phyloP scores from a whole-genome alignment of 2,113 vertebrate species.

The Ellobius talpinus region DNA sequence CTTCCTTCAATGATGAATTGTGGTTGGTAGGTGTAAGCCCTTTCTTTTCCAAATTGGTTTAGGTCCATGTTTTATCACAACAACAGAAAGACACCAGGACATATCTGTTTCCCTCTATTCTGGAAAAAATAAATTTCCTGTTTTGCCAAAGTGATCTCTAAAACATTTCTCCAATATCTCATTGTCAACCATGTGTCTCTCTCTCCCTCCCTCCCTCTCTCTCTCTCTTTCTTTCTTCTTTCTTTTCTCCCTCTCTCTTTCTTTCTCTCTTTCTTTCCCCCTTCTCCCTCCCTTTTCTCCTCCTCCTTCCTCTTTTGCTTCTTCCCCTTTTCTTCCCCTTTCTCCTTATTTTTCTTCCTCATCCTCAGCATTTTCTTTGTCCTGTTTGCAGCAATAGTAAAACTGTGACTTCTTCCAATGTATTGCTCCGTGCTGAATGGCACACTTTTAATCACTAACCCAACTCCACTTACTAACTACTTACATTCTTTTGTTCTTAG shows the following conservation, averaged over 20 bases:
- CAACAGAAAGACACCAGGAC: not conserved
- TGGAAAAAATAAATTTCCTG: not conserved
- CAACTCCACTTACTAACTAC: not conserved
- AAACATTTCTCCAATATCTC: not conserved
- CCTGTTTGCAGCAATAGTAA: not conserved
- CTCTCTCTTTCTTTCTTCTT: no score
- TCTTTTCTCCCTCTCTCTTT: accelerated
- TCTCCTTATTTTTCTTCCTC: not conserved
- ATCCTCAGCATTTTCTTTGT: not conserved
- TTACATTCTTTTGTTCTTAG: not conserved
- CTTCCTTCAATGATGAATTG: not conserved
- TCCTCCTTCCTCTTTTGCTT: not conserved
- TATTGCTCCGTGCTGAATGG: not conserved
- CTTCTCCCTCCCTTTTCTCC: not conserved
- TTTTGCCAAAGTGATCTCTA: not conserved
- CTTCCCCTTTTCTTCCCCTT: no score
- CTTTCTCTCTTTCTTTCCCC: no score
- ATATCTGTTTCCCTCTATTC: not conserved
- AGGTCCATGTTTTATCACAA: not conserved
- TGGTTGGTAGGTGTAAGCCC: not conserved
- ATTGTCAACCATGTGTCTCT: not conserved
- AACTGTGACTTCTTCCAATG: not conserved
- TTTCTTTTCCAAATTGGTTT: not conserved
- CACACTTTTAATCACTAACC: not conserved
- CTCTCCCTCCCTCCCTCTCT: accelerated